Percentiles rank a stretch among this genome's conserved stretches.
These are phyloP conservation scores for Pardosa pseudoannulata DNA, from an alignment of 2,888 invertebrate species.

Conservation along the genomic window DNA sequence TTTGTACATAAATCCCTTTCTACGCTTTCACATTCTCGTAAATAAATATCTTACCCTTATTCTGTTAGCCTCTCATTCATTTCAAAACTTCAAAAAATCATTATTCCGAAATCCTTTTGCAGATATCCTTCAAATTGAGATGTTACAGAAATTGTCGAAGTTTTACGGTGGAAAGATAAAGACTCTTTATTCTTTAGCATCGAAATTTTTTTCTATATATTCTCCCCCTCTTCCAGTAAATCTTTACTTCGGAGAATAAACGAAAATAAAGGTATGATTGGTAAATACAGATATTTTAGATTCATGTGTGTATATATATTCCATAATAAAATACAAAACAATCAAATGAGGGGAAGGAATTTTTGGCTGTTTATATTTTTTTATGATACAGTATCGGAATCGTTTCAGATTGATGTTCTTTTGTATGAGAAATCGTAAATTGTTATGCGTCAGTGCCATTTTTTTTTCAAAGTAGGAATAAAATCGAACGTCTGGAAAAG, in stretches of 20 bases:
- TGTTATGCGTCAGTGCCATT: constrained; percentile 21
- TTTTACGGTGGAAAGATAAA: constrained; percentile 10
- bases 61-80: too few relatives aligned
- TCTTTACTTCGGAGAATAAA: not conserved
- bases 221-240: not conserved
- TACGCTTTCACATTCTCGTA: too few relatives aligned
- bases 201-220: not conserved
- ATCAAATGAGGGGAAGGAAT: constrained; percentile 38
- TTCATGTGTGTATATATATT: constrained; percentile 32
- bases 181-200: not conserved
- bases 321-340: constrained; percentile 31
- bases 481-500: too few relatives aligned
- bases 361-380: constrained; percentile 13
- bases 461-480: not conserved
- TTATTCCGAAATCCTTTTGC: too few relatives aligned
- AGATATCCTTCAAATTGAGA: not conserved
- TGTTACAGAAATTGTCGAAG: not conserved
- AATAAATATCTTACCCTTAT: too few relatives aligned
- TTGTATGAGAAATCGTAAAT: constrained; percentile 59
- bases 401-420: constrained; percentile 40
- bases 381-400: constrained; percentile 23
- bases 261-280: constrained; percentile 11
- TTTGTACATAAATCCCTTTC: too few relatives aligned
- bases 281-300: constrained; percentile 15
- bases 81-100: too few relatives aligned